These are phyloP conservation scores for Ceryle rudis DNA, from an alignment of 2,797 vertebrate genomes.

Conservation along the genomic window DNA sequence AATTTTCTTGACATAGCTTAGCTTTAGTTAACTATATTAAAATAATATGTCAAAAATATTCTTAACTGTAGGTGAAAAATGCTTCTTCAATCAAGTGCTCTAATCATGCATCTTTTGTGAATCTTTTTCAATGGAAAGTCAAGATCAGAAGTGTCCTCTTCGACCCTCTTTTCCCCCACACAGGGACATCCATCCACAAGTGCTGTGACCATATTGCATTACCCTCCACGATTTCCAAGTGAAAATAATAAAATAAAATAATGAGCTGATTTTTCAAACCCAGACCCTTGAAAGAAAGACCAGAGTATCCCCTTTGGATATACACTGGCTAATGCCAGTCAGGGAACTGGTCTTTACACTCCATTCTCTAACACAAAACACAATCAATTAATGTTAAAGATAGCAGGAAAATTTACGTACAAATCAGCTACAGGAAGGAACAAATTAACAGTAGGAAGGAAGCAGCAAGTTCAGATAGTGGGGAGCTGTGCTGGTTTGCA, in stretches of 20 bases:
- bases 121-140: not conserved
- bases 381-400: not conserved
- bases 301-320: not conserved
- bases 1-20: not conserved
- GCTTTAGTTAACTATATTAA: not conserved
- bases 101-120: not conserved
- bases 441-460: conserved; percentile 39
- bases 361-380: not conserved
- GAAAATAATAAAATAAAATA: not conserved
- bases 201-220: not conserved
- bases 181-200: not conserved
- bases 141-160: not conserved
- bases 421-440: conserved; percentile 36
- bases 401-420: conserved; percentile 6
- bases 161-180: not conserved
- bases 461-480: conserved; percentile 34
- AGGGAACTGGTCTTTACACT: not conserved
- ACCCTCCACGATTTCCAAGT: not conserved
- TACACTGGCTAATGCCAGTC: not conserved
- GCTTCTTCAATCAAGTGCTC: not conserved
- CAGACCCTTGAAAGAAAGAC: not conserved
- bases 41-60: conserved; percentile 15
- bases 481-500: conserved; percentile 3
- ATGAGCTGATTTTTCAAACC: not conserved
- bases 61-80: conserved; percentile 13